Base-by-base conservation (phyloP, 1,140 invertebrate species). In the Acromyrmex heyeri region DNA sequence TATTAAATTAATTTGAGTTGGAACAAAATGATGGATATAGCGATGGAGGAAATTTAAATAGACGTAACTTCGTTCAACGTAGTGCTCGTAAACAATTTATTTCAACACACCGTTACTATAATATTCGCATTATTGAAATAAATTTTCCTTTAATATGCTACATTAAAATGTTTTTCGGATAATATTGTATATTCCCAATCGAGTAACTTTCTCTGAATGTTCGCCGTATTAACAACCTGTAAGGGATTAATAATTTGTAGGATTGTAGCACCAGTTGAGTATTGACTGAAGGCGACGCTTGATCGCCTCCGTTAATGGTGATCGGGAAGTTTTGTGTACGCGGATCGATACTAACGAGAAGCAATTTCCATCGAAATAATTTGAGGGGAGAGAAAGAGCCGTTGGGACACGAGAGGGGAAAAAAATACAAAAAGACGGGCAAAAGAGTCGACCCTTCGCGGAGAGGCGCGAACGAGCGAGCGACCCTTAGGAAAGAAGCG, bases 331-430 rank as follows among this genome's bases (percentile, higher is more conserved):
- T 82, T 73, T 38, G 79, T 38, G 12, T 59, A 38, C 55, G 79
- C 27, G 5, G 69, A 83, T 83, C 79, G 69, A 83, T 83, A 48
- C 69, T 83, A 83, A 83, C 79, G 69, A 83, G 79, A 83, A 83
- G 79, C 55, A 73, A 83, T 83, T 57, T 61, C 79, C 24, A 83
- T 83, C 70, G 79, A 73, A 83, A 83, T 83, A 75, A 83, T 83
- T 75, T 70, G 24, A 83, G 69, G 79, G 44, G n/a, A 48, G 55
- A 62, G 38, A 62, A 50, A 70, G 24, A 27, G 38, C n/a, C 38
- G 12, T 21, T 53, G 79, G 65, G 55, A 38, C 18, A 69, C 24
- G 55, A 72, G 79, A 18, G 38, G 44, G n/a, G 48, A 48, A 62
- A 73, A 78, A 21, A 48, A 30, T 69, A 69, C 14, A 69, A 38